phyloP scores from a whole-genome alignment of 53 echinoderm and acorn worm species.

The Arbacia lixula region DNA sequence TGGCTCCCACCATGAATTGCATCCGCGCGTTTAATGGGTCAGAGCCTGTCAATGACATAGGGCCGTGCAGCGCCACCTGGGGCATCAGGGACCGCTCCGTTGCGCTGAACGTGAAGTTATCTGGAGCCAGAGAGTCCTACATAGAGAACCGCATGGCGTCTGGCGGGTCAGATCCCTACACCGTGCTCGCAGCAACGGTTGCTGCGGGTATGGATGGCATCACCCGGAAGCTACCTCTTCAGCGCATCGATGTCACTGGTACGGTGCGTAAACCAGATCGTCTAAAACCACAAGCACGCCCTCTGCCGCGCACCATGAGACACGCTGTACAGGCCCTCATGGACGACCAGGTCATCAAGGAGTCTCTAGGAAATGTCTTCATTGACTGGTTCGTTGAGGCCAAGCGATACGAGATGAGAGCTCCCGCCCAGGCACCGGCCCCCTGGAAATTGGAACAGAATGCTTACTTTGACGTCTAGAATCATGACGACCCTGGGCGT shows the following conservation, averaged over 20 bases:
- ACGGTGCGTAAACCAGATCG: background rate
- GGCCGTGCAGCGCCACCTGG: conserved; percentile 63
- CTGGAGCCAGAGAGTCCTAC: conserved; percentile 51
- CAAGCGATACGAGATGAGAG: conserved; percentile 48
- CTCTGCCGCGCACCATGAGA: conserved; percentile 32
- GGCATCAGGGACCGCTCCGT: conserved; percentile 64
- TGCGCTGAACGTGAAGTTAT: conserved; percentile 60
- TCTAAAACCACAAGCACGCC: conserved; percentile 8
- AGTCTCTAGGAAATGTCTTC: conserved; percentile 58
- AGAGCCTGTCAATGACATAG: background rate
- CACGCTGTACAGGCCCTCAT: conserved; percentile 51
- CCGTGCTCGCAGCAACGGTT: conserved; percentile 56
- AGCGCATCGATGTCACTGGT: conserved; percentile 31
- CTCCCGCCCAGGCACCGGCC: too few species aligned
- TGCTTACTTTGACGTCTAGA: too few species aligned
- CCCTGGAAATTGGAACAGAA: too few species aligned
- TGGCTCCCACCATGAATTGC: conserved; percentile 72
- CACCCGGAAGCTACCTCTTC: conserved; percentile 43
- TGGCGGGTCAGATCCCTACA: conserved; percentile 64
- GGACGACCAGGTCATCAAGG: conserved; percentile 49
- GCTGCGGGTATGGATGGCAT: conserved; percentile 79
- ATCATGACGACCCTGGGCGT: too few species aligned
- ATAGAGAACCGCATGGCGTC: conserved; percentile 71
- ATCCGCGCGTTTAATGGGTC: conserved; percentile 1
- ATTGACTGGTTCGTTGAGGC: conserved; percentile 29